phyloP scores from a whole-genome alignment of 2,888 invertebrate genomes.

The Hedychridium roseum region DNA sequence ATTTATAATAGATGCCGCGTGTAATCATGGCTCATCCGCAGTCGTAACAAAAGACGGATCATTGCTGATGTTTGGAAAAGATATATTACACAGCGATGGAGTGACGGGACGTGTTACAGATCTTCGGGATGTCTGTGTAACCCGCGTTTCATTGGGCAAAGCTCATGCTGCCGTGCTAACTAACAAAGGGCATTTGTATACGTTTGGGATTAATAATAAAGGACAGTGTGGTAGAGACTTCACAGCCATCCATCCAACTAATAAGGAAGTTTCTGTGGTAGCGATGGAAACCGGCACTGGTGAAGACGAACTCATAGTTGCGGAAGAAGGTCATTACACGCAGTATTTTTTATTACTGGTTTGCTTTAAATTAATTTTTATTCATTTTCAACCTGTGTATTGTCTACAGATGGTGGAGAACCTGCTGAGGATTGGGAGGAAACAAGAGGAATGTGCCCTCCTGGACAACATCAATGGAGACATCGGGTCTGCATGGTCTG shows the following conservation, averaged over 20 bases:
- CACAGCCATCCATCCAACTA: constrained; percentile 64
- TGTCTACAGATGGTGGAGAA: constrained; percentile 49
- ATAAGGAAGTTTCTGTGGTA: constrained; percentile 63
- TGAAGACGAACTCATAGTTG: constrained; percentile 55
- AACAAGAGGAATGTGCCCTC: constrained; percentile 70
- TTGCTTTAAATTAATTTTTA: neutral
- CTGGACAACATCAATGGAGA: constrained; percentile 81
- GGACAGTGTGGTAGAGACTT: constrained; percentile 96
- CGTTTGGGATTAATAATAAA: constrained; percentile 97
- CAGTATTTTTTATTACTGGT: neutral
- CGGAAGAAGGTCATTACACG: constrained; percentile 53
- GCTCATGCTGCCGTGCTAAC: constrained; percentile 93
- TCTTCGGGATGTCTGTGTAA: constrained; percentile 75
- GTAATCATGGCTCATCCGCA: constrained; percentile 95
- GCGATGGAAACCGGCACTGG: constrained; percentile 69
- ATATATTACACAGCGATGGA: constrained; percentile 84
- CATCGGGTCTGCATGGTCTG: constrained; percentile 89
- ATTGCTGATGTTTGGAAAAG: constrained; percentile 93
- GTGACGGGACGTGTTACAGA: constrained; percentile 75
- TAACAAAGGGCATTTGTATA: constrained; percentile 88
- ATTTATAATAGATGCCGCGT: constrained; percentile 82
- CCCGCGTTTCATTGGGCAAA: constrained; percentile 81
- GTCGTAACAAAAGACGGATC: constrained; percentile 90
- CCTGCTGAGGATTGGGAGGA: constrained; percentile 68
- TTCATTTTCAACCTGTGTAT: constrained; percentile 2